phyloP scores from a whole-genome alignment of 2,797 vertebrate genomes.

The Sylvia borin region DNA sequence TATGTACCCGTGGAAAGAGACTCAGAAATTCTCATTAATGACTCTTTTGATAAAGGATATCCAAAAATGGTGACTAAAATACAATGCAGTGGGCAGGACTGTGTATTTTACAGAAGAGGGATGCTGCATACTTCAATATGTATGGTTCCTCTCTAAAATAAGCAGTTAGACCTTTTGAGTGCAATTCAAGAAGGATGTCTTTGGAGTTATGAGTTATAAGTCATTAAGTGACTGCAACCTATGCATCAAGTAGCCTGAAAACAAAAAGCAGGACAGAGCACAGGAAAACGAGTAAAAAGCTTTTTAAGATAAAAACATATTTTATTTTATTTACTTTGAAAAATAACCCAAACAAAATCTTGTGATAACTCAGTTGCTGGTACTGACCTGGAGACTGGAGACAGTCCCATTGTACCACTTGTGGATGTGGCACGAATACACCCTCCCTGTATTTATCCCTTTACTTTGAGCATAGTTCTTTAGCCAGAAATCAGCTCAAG shows the following conservation, averaged over 20 bases:
- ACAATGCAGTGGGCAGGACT: not conserved
- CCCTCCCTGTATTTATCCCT: not conserved
- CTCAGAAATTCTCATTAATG: not conserved
- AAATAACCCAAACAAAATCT: not conserved
- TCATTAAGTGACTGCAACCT: not conserved
- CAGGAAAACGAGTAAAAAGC: not conserved
- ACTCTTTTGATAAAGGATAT: not conserved
- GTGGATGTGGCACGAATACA: not conserved
- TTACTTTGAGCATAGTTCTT: not conserved
- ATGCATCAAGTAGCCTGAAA: not conserved
- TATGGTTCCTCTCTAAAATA: not conserved
- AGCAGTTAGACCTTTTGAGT: not conserved
- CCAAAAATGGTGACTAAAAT: not conserved
- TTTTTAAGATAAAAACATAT: not conserved
- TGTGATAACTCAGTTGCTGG: not conserved
- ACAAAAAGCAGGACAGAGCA: not conserved
- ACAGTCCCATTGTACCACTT: not conserved
- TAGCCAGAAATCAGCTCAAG: not conserved
- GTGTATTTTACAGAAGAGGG: not conserved
- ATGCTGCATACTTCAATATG: not conserved
- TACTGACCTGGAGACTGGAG: not conserved
- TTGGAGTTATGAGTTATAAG: fast-evolving
- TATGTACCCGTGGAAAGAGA: not conserved
- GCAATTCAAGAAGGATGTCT: not conserved
- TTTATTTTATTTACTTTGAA: not conserved